phyloP scores from a whole-genome alignment of 92 coral and sea anemone genomes.

The Hydrozoanthus gracilis region DNA sequence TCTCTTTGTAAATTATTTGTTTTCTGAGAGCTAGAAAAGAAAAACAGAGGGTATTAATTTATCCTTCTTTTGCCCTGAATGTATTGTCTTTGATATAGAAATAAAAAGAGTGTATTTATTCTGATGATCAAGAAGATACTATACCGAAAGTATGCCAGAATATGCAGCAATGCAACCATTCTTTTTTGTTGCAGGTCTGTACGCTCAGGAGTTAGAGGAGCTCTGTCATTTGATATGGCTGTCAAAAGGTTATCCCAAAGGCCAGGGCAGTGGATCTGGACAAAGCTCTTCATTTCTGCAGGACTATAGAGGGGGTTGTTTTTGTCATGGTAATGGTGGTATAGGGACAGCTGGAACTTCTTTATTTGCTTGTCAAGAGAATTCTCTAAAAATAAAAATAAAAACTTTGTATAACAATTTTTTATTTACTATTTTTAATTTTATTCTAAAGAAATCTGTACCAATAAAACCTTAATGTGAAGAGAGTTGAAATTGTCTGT shows the following conservation, averaged over 20 bases:
- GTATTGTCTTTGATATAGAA: too few species aligned
- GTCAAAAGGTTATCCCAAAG: constrained; percentile 41
- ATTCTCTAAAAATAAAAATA: neutral
- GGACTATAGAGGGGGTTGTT: constrained; percentile 22
- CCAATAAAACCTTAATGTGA: too few species aligned
- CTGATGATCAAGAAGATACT: constrained; percentile 4
- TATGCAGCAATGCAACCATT: constrained; percentile 45
- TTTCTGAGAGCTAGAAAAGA: too few species aligned
- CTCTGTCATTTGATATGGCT: constrained; percentile 32
- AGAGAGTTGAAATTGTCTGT: too few species aligned
- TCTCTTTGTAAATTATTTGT: too few species aligned
- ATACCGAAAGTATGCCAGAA: constrained; percentile 45
- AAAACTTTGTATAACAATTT: neutral
- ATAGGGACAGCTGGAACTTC: constrained; percentile 38
- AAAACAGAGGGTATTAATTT: neutral
- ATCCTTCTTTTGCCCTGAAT: neutral
- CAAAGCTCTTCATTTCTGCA: constrained; percentile 17
- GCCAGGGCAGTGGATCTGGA: constrained; percentile 45
- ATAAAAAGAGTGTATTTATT: neutral
- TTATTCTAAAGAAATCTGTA: too few species aligned
- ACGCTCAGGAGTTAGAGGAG: constrained; percentile 11
- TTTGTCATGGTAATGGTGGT: constrained; percentile 2
- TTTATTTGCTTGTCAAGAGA: constrained; percentile 29
- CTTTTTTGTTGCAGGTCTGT: constrained; percentile 43
- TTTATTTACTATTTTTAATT: too few species aligned